Percentiles rank a stretch among this genome's conserved stretches.
phyloP scores from a whole-genome alignment of 2,113 vertebrate species.

The Cyprinodon brontotheroides region DNA sequence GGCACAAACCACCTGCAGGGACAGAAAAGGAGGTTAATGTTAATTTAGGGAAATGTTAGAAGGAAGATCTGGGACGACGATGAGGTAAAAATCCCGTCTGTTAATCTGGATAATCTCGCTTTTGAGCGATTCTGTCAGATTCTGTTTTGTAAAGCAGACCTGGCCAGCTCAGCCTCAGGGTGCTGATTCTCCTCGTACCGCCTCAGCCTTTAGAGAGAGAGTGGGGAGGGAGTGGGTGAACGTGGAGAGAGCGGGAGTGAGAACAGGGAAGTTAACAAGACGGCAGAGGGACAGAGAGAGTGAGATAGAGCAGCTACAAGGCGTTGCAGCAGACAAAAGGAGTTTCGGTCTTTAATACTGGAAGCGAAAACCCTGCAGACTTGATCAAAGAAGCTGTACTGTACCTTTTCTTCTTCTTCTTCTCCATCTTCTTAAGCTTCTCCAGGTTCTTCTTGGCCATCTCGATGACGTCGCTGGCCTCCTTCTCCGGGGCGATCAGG shows the following conservation, averaged over 20 bases:
- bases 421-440: slow-evolving; percentile 95
- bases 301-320: slow-evolving; percentile 29
- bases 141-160: slow-evolving; percentile 82
- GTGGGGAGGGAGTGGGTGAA: slow-evolving; percentile 59
- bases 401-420: slow-evolving; percentile 94
- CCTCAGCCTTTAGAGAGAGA: slow-evolving; percentile 88
- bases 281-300: slow-evolving; percentile 40
- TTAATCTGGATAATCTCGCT: slow-evolving; percentile 10
- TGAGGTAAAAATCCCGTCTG: not conserved
- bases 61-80: slow-evolving; percentile 18
- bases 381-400: not conserved
- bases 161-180: slow-evolving; percentile 87
- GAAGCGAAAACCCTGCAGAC: not conserved
- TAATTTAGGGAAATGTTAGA: slow-evolving; percentile 1
- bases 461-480: slow-evolving; percentile 91
- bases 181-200: slow-evolving; percentile 87
- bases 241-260: slow-evolving; percentile 51
- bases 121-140: slow-evolving; percentile 8
- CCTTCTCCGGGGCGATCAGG: slow-evolving; percentile 85
- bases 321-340: not conserved
- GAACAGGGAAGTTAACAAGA: slow-evolving; percentile 21
- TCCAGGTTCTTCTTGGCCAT: slow-evolving; percentile 95
- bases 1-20: slow-evolving; percentile 33
- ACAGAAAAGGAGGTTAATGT: slow-evolving; percentile 36
- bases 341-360: not conserved